These are phyloP conservation scores for Botia kubotai DNA, from an alignment of 2,797 vertebrate species.

Conservation along the genomic window DNA sequence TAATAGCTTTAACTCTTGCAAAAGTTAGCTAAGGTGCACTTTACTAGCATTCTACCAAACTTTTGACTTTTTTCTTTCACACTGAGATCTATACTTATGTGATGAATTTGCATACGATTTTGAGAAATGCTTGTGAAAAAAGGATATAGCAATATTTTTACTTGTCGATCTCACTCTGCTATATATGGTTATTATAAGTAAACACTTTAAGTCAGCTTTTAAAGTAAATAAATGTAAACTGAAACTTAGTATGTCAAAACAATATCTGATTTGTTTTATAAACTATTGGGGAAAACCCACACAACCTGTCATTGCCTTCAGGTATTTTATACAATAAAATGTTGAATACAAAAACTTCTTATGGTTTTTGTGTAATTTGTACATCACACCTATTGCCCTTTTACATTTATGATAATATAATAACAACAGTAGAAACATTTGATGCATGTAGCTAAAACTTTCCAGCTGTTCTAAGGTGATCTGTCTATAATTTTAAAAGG, in stretches of 20 bases:
- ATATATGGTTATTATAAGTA: conserved; percentile 4
- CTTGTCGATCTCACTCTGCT: neutral
- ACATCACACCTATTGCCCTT: conserved; percentile 4
- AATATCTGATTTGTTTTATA: conserved; percentile 37
- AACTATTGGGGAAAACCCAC: conserved; percentile 39
- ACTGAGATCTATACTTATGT: neutral
- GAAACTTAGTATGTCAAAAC: conserved; percentile 37
- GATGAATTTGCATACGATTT: neutral
- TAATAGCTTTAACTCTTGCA: neutral
- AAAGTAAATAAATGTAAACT: conserved; percentile 27
- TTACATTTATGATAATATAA: conserved; percentile 28
- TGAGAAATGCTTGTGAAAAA: neutral
- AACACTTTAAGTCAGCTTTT: conserved; percentile 20
- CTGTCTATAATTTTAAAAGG: conserved; percentile 34
- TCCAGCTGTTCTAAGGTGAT: conserved; percentile 17
- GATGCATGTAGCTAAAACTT: neutral
- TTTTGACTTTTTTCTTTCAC: neutral
- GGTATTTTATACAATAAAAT: conserved; percentile 28
- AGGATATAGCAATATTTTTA: neutral
- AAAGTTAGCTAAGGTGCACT: neutral
- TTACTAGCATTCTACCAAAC: neutral
- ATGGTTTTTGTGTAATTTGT: conserved; percentile 31
- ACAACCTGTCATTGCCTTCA: conserved; percentile 19
- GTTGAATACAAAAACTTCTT: conserved; percentile 10
- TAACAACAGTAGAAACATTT: neutral